phyloP scores from a whole-genome alignment of 1,140 invertebrate genomes.

The Heliconius melpomene region DNA sequence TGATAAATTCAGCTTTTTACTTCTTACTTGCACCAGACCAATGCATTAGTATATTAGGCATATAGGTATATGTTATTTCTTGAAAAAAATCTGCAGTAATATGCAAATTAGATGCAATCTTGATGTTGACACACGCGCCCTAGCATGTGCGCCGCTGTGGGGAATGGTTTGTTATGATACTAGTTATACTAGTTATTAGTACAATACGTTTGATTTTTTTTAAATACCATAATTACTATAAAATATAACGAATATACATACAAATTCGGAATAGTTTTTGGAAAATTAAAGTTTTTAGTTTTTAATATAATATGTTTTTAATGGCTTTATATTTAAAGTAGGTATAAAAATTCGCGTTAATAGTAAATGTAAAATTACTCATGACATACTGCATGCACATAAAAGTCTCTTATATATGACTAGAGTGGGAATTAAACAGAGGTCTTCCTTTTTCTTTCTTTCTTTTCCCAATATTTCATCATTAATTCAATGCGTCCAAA shows the following conservation, averaged over 20 bases:
- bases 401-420: no score
- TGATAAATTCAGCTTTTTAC: background rate
- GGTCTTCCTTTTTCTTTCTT: no score
- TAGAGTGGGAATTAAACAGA: no score
- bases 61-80: slow-evolving; percentile 61
- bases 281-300: background rate
- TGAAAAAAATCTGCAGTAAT: slow-evolving; percentile 75
- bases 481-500: no score
- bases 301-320: no score
- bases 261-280: background rate
- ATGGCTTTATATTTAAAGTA: no score
- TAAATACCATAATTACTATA: background rate
- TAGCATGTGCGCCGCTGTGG: slow-evolving; percentile 50
- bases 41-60: slow-evolving; percentile 56
- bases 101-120: slow-evolving; percentile 70
- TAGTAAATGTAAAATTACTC: no score
- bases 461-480: no score
- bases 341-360: no score
- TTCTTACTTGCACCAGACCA: slow-evolving; percentile 42
- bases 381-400: no score
- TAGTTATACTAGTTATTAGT: background rate
- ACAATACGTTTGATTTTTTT: background rate
- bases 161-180: slow-evolving; percentile 22
- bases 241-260: background rate
- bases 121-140: slow-evolving; percentile 61